These are phyloP conservation scores for Panagrolaimus sp. DNA, from an alignment of 1,140 invertebrate genomes.

Conservation along the genomic window DNA sequence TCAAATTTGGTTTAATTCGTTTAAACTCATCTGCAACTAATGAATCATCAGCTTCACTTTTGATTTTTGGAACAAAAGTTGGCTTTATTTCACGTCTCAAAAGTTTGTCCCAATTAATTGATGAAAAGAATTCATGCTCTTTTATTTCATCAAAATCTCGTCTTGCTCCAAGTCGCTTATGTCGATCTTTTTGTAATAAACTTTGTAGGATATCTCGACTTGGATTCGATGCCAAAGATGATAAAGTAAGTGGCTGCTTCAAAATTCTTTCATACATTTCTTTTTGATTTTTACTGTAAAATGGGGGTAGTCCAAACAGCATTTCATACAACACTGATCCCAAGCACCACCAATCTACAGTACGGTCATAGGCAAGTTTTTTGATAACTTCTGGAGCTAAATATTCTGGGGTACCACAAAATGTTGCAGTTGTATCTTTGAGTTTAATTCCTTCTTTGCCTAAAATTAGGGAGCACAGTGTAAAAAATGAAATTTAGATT, in stretches of 20 bases:
- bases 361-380: slow-evolving; percentile 89
- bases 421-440: slow-evolving; percentile 91
- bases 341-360: slow-evolving; percentile 93
- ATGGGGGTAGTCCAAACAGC: slow-evolving; percentile 89
- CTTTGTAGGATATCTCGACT: slow-evolving; percentile 77
- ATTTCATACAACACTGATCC: slow-evolving; percentile 69
- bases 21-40: slow-evolving; percentile 3
- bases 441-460: slow-evolving; percentile 89
- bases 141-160: slow-evolving; percentile 86
- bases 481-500: too few species aligned
- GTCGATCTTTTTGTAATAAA: slow-evolving; percentile 83
- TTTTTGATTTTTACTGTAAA: slow-evolving; percentile 93
- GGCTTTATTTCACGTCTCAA: slow-evolving; percentile 62
- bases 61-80: slow-evolving; percentile 90
- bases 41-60: slow-evolving; percentile 76
- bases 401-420: slow-evolving; percentile 99
- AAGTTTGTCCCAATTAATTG: slow-evolving; percentile 81
- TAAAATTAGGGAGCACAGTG: too few species aligned
- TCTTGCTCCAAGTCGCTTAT: slow-evolving; percentile 73
- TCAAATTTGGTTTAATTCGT: slow-evolving; percentile 86
- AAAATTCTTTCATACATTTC: slow-evolving; percentile 85
- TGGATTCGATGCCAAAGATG: slow-evolving; percentile 74
- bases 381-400: slow-evolving; percentile 93
- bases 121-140: slow-evolving; percentile 80
- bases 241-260: slow-evolving; percentile 79